A percentile compares a stretch with the other conserved stretches of the same genome.
Evolutionary conservation across 2,888 invertebrate species (phyloP).

Genomic region (Odontomyia ornata): DNA sequence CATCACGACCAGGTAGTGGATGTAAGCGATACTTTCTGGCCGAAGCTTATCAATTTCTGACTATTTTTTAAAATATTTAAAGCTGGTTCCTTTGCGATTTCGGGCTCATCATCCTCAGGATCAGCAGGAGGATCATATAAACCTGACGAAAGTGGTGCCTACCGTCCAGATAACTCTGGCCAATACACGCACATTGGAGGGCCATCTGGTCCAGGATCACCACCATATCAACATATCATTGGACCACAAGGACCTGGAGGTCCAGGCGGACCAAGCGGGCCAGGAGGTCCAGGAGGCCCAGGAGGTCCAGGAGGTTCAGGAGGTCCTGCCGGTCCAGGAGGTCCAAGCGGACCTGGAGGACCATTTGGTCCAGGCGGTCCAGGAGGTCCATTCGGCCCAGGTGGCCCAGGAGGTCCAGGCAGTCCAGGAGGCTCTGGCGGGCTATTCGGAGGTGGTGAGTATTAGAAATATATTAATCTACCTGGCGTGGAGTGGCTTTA

Average conservation of each 20-base stretch:
- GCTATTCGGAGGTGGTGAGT: constrained; percentile 52
- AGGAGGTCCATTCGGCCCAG: constrained; percentile 47
- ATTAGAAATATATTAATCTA: too few relatives aligned
- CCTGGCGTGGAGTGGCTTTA: too few relatives aligned
- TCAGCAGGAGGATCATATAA: constrained; percentile 27
- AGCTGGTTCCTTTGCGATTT: not conserved
- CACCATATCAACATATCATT: constrained; percentile 13
- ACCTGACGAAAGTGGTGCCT: constrained; percentile 34
- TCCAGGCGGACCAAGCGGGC: constrained; percentile 60
- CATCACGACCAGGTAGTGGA: constrained; percentile 9
- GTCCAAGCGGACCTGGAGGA: constrained; percentile 54
- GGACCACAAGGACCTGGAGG: constrained; percentile 64
- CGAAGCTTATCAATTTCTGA: constrained; percentile 43
- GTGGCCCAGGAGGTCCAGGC: constrained; percentile 53
- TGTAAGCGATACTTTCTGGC: not conserved
- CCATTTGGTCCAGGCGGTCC: constrained; percentile 58
- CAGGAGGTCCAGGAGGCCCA: constrained; percentile 57
- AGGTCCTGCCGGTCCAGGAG: constrained; percentile 61
- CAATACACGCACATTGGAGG: constrained; percentile 41
- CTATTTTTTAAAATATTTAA: too few relatives aligned
- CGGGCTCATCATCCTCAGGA: constrained; percentile 51
- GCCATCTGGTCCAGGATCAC: constrained; percentile 43
- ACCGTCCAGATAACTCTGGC: constrained; percentile 47
- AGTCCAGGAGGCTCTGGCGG: constrained; percentile 51
- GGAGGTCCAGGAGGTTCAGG: constrained; percentile 55